These are phyloP conservation scores for Leucopsar rothschildi DNA, from an alignment of 2,113 vertebrate species.

Conservation along the genomic window DNA sequence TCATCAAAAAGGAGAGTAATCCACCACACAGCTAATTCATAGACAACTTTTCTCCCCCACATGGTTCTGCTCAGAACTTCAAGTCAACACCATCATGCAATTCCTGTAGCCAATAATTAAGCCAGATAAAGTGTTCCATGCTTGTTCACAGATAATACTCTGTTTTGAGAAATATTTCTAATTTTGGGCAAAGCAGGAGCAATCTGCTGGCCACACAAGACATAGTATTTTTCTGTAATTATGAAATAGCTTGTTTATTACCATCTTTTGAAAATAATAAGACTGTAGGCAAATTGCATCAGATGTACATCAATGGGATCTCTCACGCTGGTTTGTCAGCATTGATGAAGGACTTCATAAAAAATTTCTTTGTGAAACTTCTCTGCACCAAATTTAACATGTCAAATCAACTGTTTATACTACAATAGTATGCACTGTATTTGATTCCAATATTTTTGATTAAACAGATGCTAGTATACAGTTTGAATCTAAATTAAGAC, in stretches of 20 bases:
- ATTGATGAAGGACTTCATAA: neutral
- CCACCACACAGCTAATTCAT: neutral
- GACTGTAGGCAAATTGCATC: neutral
- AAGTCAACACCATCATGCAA: neutral
- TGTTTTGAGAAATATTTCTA: neutral
- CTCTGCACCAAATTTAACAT: neutral
- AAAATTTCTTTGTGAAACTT: neutral
- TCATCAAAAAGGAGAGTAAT: neutral
- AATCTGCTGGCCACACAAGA: neutral
- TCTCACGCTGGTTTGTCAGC: neutral
- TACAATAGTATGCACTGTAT: neutral
- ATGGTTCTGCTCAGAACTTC: neutral
- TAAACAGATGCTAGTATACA: neutral
- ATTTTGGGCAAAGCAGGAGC: neutral
- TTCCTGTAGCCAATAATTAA: neutral
- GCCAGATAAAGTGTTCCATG: accelerated
- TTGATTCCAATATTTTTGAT: neutral
- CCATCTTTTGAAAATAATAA: neutral
- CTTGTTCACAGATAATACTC: neutral
- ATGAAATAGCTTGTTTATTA: neutral
- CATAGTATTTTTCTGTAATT: neutral
- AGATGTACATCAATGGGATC: neutral
- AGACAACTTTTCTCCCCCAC: accelerated
- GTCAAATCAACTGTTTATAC: neutral
- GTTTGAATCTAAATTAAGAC: neutral